These are phyloP conservation scores for Cephus pygmeus DNA, from an alignment of 2,888 invertebrate genomes.

Conservation along the genomic window DNA sequence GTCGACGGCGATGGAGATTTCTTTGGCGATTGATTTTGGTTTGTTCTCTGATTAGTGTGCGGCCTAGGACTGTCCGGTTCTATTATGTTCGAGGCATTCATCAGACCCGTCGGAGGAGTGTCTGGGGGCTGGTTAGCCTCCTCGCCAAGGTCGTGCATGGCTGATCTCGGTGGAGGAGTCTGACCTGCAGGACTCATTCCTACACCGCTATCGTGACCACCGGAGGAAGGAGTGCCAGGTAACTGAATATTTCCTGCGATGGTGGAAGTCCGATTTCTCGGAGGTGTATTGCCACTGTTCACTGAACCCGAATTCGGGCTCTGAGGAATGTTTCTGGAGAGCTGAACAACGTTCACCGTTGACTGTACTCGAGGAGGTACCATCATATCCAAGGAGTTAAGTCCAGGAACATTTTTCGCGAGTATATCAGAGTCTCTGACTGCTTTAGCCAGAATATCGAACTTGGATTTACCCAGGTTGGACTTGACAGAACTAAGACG, in stretches of 20 bases:
- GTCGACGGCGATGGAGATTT: constrained; percentile 53
- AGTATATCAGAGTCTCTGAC: constrained; percentile 62
- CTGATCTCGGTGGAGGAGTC: constrained; percentile 58
- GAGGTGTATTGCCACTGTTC: constrained; percentile 58
- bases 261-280: constrained; percentile 55
- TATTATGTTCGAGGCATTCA: not conserved
- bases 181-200: constrained; percentile 64
- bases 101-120: constrained; percentile 48
- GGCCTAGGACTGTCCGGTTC: constrained; percentile 27
- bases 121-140: constrained; percentile 60
- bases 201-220: constrained; percentile 62
- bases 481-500: constrained; percentile 37
- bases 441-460: constrained; percentile 53
- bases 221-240: constrained; percentile 61
- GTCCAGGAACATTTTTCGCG: constrained; percentile 69
- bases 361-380: constrained; percentile 67
- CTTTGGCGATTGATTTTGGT: constrained; percentile 53
- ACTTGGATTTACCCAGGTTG: constrained; percentile 47
- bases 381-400: constrained; percentile 72
- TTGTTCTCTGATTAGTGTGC: constrained; percentile 37
- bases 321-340: constrained; percentile 64
- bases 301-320: constrained; percentile 57
- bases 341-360: constrained; percentile 73
- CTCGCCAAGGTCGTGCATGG: constrained; percentile 59
- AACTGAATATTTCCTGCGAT: constrained; percentile 54